Conservation (phyloP, 2,113 vertebrate species). For the Otis tarda region DNA sequence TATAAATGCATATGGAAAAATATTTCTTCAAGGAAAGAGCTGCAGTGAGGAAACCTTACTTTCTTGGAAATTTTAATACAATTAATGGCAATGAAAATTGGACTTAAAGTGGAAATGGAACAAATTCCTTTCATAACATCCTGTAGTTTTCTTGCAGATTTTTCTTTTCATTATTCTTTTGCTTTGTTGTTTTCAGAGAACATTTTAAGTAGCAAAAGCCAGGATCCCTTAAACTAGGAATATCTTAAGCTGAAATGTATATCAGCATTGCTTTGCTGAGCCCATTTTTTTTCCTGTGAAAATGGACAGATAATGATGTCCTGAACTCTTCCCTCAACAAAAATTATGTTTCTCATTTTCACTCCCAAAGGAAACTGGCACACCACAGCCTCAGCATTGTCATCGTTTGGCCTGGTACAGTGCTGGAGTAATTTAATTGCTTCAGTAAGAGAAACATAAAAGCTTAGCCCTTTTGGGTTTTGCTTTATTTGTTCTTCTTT, state of each 20-base stretch:
- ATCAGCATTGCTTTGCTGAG: background rate
- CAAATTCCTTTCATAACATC: background rate
- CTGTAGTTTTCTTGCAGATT: background rate
- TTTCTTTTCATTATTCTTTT: background rate
- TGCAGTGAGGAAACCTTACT: background rate
- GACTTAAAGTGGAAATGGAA: background rate
- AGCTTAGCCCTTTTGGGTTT: background rate
- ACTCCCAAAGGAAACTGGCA: background rate
- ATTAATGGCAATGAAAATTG: background rate
- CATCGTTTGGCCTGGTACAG: background rate
- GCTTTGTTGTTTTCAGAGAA: background rate
- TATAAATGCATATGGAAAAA: background rate
- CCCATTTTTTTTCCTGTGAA: background rate
- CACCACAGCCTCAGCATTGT: background rate
- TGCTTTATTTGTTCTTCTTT: background rate
- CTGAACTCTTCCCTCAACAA: background rate
- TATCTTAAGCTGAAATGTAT: background rate
- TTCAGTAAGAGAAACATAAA: background rate
- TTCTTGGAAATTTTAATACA: background rate
- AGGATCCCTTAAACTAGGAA: background rate
- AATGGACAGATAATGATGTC: background rate
- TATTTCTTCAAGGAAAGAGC: background rate
- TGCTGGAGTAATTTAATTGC: background rate
- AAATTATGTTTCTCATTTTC: background rate
- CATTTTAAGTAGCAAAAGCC: background rate